Base-by-base conservation (phyloP, 2,888 invertebrate species). In the Sinohyriopsis cumingii region DNA sequence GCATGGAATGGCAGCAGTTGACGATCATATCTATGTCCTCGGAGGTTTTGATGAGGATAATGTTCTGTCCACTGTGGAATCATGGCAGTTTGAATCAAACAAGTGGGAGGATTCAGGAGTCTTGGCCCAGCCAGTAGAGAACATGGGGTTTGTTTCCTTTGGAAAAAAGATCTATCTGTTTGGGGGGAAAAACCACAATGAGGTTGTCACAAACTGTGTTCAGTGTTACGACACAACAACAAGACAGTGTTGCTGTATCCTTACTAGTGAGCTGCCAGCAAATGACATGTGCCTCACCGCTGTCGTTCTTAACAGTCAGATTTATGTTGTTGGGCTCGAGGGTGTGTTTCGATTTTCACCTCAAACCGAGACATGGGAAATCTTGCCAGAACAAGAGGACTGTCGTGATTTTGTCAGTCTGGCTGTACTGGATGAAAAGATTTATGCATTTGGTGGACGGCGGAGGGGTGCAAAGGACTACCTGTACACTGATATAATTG, bases 261-360 rank as follows among this genome's bases (percentile, higher is more conserved):
- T 86, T 24, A 71, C 74, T 24, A 81, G 82, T 53, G 78, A 82
- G 59, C 73, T 87, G 45, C 87, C 87, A 3, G 85, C 81, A 20
- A 82, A 83, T 73, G 86, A 86, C 77, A 86, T 86, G 87, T 87
- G 87, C 65, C 78, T 87, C 19, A 86, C 84, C 76, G 84, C 85
- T 15, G 79, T 82, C 19, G 82, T 85, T 18, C 75, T 86, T 9
- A 83, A 86, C 72, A 78, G 72, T 55, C 78, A 79, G 59, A 83
- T 87, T 45, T 87, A 85, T 67, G 84, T 87, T 5, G 83, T 86
- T 5, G 87, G 87, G 5, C 77, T 87, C 25, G 87, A 87, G 68
- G 87, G 87, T 9, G 82, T 84, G 25, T 87, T 87, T 70, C 69
- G 84, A 54, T 87, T 80, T 69, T 68, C 78, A 4, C 84, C 86